Conservation (phyloP, 2,888 invertebrate species). For the Peribatodes rhomboidaria region DNA sequence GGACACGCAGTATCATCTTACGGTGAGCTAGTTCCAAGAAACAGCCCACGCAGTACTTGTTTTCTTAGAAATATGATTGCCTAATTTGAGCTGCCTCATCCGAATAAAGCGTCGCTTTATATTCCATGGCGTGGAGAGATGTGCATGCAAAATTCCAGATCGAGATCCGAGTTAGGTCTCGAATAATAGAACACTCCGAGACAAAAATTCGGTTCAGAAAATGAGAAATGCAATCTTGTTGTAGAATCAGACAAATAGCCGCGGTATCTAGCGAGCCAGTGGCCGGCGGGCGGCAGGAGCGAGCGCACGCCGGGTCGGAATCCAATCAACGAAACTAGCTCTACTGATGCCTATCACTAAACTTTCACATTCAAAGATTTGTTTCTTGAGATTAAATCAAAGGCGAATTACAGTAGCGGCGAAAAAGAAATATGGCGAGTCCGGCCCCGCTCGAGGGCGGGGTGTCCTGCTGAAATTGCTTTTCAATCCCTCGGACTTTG, state of each 20-base stretch:
- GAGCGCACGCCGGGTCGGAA: conserved; percentile 70
- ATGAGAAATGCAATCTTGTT: conserved; percentile 81
- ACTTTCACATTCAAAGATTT: conserved; percentile 87
- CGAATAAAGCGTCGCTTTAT: conserved; percentile 2
- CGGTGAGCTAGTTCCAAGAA: conserved; percentile 49
- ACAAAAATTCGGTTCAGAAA: conserved; percentile 68
- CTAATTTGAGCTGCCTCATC: conserved; percentile 11
- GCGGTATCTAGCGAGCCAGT: conserved; percentile 67
- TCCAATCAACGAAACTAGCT: conserved; percentile 85
- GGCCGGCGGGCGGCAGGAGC: conserved; percentile 61
- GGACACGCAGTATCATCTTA: conserved; percentile 63
- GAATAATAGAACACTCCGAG: conserved; percentile 50
- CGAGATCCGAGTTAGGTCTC: conserved; percentile 38
- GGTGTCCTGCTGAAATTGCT: conserved; percentile 87
- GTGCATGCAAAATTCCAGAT: conserved; percentile 41
- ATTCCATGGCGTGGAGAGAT: conserved; percentile 25
- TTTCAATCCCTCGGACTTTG: conserved; percentile 88
- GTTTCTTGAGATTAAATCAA: conserved; percentile 87
- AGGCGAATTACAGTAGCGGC: conserved; percentile 86
- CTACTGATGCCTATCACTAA: conserved; percentile 84
- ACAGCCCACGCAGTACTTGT: conserved; percentile 32
- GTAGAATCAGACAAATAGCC: conserved; percentile 82
- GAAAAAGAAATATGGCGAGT: conserved; percentile 86
- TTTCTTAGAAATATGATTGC: conserved; percentile 14
- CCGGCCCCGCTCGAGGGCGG: conserved; percentile 81